Conservation (phyloP, 2,797 vertebrate genomes). For the Labroides dimidiatus region DNA sequence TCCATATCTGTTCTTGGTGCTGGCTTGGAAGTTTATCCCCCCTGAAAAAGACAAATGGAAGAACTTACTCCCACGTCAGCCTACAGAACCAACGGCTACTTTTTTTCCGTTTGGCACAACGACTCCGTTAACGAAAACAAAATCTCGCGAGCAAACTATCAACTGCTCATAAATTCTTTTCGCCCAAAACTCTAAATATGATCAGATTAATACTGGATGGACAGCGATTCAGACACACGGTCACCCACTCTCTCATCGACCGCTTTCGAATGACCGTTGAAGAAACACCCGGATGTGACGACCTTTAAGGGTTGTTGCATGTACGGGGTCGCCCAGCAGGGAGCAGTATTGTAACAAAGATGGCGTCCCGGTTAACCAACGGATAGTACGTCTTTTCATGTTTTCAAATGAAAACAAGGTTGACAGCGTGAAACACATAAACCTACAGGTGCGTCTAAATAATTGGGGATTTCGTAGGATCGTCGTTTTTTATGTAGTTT, state of each 20-base stretch:
- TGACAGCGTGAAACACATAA: too few relatives aligned
- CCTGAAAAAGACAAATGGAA: not conserved
- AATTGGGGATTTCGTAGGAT: too few relatives aligned
- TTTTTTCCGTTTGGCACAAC: not conserved
- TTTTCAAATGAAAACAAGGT: too few relatives aligned
- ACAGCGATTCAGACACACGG: not conserved
- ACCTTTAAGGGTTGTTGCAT: not conserved
- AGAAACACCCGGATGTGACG: conserved; percentile 48
- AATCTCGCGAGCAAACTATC: rapidly evolving
- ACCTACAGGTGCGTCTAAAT: too few relatives aligned
- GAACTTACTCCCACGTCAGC: not conserved
- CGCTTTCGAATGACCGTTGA: rapidly evolving
- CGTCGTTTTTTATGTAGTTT: too few relatives aligned
- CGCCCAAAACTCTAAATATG: rapidly evolving
- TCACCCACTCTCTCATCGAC: too few relatives aligned
- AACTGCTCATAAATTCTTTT: rapidly evolving
- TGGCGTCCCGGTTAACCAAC: not conserved
- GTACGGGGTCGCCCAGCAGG: conserved; percentile 35
- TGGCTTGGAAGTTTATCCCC: rapidly evolving
- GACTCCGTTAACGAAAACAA: not conserved
- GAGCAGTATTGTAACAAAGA: conserved; percentile 18
- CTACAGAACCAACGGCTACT: not conserved
- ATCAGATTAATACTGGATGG: conserved; percentile 9
- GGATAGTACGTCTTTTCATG: too few relatives aligned
- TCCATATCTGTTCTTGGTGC: not conserved